Evolutionary conservation across 2,797 vertebrate species (phyloP).

Genomic region (Poecile montanus): DNA sequence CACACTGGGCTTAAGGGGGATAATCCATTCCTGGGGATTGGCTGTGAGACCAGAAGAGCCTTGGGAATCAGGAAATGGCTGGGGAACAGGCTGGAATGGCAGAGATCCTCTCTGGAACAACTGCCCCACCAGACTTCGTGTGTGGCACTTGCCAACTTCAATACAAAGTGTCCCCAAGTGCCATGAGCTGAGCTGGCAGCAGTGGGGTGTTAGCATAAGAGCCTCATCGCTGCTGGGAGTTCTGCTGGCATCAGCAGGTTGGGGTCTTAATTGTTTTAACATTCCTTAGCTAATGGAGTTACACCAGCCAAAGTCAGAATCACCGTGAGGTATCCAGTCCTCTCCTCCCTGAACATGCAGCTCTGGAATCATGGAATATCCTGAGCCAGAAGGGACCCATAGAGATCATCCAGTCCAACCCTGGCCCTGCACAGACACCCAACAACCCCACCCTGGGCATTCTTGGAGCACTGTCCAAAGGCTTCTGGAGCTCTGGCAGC

Average conservation of each 20-base stretch:
- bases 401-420: background rate
- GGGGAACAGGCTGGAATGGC: background rate
- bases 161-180: background rate
- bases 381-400: background rate
- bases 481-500: background rate
- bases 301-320: background rate
- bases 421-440: accelerated
- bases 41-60: background rate
- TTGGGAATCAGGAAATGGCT: background rate
- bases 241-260: background rate
- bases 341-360: background rate
- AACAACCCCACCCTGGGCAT: background rate
- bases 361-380: background rate
- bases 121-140: accelerated
- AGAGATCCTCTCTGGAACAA: background rate
- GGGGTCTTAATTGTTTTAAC: background rate
- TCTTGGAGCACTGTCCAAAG: background rate
- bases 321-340: background rate
- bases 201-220: background rate
- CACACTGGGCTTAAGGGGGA: background rate
- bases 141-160: background rate
- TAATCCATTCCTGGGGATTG: background rate
- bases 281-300: background rate
- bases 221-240: background rate
- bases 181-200: background rate